A percentile compares a stretch with the other conserved stretches of the same genome.
Conservation (phyloP, 2,888 invertebrate genomes). For the Adelognathus sp. region DNA sequence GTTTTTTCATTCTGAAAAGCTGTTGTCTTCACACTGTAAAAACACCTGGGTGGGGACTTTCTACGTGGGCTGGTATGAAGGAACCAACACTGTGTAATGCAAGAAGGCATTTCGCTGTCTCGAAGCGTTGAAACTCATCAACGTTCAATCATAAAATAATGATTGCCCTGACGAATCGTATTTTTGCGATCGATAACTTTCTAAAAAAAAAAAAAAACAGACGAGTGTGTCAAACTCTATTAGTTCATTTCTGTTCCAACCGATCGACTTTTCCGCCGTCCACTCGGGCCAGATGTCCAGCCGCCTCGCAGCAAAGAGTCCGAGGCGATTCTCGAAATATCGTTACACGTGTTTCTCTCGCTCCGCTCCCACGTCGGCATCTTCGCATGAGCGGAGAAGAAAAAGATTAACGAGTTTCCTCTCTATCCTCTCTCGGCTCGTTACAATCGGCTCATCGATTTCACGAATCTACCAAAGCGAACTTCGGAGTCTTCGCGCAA, state of each 20-base stretch:
- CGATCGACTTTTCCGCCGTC: constrained; percentile 36
- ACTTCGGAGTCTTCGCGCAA: constrained; percentile 3
- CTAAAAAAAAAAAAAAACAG: constrained; percentile 19
- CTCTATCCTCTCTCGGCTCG: constrained; percentile 6
- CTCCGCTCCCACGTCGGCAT: constrained; percentile 1
- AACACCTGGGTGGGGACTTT: too few relatives aligned
- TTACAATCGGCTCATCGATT: constrained; percentile 18
- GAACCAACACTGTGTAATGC: too few relatives aligned
- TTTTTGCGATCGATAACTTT: not conserved
- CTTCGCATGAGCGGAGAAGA: not conserved
- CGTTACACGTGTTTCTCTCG: constrained; percentile 22
- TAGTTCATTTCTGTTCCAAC: constrained; percentile 9
- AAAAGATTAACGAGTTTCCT: constrained; percentile 27
- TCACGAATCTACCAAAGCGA: not conserved
- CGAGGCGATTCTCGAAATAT: constrained; percentile 7
- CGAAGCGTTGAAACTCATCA: too few relatives aligned
- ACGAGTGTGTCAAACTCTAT: constrained; percentile 11
- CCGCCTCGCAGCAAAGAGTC: constrained; percentile 1
- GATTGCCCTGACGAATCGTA: not conserved
- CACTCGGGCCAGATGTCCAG: constrained; percentile 34
- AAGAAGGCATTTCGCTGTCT: too few relatives aligned
- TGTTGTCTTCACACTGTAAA: too few relatives aligned
- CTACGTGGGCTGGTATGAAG: too few relatives aligned
- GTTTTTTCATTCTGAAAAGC: too few relatives aligned
- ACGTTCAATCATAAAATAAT: too few relatives aligned